Percentiles rank a stretch among this genome's conserved stretches.
Evolutionary conservation across 2,797 vertebrate genomes (phyloP).

Genomic region (Periophthalmus magnuspinnatus): DNA sequence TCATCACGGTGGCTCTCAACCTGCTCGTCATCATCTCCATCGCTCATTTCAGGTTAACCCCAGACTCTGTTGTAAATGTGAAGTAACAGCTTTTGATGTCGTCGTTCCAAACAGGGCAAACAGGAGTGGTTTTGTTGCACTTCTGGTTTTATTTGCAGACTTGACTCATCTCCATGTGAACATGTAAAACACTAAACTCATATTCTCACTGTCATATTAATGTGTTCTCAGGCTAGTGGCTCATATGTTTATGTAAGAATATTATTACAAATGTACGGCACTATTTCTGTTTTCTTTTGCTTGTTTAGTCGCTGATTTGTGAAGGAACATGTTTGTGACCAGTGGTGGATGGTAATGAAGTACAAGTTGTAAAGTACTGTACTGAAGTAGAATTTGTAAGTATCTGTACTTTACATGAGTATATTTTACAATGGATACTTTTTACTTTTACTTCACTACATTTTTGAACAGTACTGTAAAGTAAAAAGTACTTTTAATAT

Average conservation of each 20-base stretch:
- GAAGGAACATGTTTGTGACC: background rate
- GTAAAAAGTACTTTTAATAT: too few species aligned
- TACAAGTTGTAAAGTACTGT: too few species aligned
- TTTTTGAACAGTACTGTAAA: too few species aligned
- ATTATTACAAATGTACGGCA: background rate
- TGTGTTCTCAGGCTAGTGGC: background rate
- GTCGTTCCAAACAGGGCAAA: background rate
- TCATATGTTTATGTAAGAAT: background rate
- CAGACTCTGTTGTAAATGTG: background rate
- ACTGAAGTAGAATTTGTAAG: too few species aligned
- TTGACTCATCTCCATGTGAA: too few species aligned
- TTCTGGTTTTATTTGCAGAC: background rate
- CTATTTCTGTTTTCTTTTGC: background rate
- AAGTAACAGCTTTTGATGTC: background rate
- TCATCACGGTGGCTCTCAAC: constrained; percentile 46
- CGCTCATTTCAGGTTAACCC: constrained; percentile 46
- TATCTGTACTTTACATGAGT: too few species aligned
- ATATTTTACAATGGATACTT: too few species aligned
- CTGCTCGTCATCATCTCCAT: constrained; percentile 57
- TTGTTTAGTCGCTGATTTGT: background rate
- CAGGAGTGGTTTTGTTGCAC: background rate
- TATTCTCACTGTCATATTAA: too few species aligned
- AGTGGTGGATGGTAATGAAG: too few species aligned
- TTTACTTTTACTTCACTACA: too few species aligned
- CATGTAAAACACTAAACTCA: too few species aligned